Evolutionary conservation across 2,888 invertebrate genomes (phyloP).

Genomic region (Scaptomyza cyrtandrae): DNA sequence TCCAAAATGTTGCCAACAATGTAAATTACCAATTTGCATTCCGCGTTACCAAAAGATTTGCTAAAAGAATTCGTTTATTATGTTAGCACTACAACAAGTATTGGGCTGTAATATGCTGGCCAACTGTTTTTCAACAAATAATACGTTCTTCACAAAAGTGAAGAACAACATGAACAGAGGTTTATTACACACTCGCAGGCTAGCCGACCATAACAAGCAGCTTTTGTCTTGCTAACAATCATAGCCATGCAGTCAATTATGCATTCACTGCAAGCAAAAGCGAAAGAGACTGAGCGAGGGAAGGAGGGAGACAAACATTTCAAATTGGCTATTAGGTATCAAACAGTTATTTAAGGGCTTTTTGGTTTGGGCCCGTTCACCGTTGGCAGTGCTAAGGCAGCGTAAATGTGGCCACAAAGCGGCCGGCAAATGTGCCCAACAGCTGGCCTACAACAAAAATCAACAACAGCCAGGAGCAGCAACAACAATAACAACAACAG

Average conservation of each 20-base stretch:
- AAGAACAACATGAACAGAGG: too few species aligned
- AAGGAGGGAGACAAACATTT: not conserved
- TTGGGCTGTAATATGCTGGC: constrained; percentile 10
- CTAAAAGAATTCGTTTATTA: constrained; percentile 18
- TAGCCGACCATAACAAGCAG: constrained; percentile 14
- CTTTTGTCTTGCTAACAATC: constrained; percentile 29
- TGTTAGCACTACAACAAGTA: not conserved
- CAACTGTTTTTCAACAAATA: too few species aligned
- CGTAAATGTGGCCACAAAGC: constrained; percentile 69
- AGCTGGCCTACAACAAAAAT: constrained; percentile 63
- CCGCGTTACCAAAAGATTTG: constrained; percentile 36
- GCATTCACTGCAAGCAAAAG: constrained; percentile 11
- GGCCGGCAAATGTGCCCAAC: constrained; percentile 64
- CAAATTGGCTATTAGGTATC: constrained; percentile 46
- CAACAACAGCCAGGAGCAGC: constrained; percentile 7
- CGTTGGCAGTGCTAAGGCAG: constrained; percentile 26
- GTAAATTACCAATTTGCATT: constrained; percentile 49
- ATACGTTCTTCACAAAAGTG: too few species aligned
- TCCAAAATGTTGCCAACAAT: constrained; percentile 15
- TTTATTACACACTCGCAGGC: too few species aligned
- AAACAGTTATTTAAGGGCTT: constrained; percentile 60
- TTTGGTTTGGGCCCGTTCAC: constrained; percentile 20
- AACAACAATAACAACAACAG: constrained; percentile 15
- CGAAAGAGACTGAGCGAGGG: not conserved
- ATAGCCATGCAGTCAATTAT: not conserved